Base-by-base conservation (phyloP, 2,888 invertebrate genomes). In the Synergus gifuensis region DNA sequence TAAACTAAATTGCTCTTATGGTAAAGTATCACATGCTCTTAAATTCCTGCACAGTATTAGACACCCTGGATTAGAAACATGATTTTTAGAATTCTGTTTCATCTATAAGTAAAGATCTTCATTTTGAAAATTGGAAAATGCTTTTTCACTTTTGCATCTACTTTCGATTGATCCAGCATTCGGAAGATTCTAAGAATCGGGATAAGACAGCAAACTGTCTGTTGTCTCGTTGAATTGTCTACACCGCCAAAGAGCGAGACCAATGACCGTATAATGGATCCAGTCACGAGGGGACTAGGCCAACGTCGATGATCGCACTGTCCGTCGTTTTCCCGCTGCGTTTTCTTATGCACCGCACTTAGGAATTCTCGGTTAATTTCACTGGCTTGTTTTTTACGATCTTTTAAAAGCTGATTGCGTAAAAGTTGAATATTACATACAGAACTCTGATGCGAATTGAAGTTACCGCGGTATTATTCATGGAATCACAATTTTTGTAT, bases 181-280 rank as follows among this genome's bases (percentile, higher is more conserved):
- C 7, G 22, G 36, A 49, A 36, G 36, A 54, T 73, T 54, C 73
- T 81, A 79, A 46, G 81, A 82, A 76, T 79, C 77, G 28, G 49
- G 73, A 73, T 73, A n/a, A n/a, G n/a, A n/a, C 49, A 73, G 73
- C 28, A 73, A 73, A 73, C 16, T 73, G 16, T 40, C 49, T 28
- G 62, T 67, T 77, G 62, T 67, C 78, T 77, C 63, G 76, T n/a
- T 76, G 58, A 77, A 76, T 78, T 66, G 76, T 67, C 77, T 73
- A 67, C 73, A 82, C 77, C 82, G 82, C 84, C 79, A 84, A 86
- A 86, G 84, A 86, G 85, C 60, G 84, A 84, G 89, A 87, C 87
- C 88, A 88, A 88, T 86, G 89, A 89, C 89, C 89, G 87, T 82
- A 80, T 86, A 87, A 86, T 84, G 82, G 85, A 81, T 83, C 80